phyloP scores from a whole-genome alignment of 2,113 vertebrate genomes.

The Sylvia atricapilla region DNA sequence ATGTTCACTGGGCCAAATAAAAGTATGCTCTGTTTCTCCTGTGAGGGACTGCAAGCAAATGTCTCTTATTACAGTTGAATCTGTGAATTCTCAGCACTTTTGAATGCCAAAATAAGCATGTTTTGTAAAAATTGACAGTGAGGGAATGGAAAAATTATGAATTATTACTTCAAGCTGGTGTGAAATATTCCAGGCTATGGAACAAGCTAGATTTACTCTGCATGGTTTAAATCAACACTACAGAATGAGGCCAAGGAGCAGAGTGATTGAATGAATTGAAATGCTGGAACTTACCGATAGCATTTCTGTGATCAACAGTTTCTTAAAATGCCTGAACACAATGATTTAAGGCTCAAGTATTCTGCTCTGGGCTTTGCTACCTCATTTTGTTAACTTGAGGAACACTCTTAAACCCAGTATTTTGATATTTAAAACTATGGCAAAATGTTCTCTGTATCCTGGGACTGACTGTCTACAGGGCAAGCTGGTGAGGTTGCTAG shows the following conservation, averaged over 20 bases:
- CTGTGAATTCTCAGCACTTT: constrained; percentile 4
- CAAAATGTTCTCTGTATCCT: neutral
- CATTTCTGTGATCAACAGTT: neutral
- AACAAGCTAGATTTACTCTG: neutral
- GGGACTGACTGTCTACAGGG: neutral
- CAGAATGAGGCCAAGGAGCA: neutral
- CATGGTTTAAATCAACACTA: neutral
- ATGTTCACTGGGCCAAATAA: neutral
- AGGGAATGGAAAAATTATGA: constrained; percentile 30
- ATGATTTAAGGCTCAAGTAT: neutral
- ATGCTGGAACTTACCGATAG: neutral
- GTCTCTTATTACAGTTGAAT: neutral
- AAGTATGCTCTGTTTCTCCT: neutral
- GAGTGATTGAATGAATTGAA: neutral
- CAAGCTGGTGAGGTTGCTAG: neutral
- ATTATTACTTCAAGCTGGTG: constrained; percentile 46
- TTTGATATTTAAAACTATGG: neutral
- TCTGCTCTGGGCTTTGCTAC: neutral
- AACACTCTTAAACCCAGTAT: neutral
- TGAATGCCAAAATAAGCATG: constrained; percentile 19
- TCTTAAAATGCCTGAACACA: neutral
- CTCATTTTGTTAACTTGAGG: neutral
- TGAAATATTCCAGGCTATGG: constrained; percentile 8
- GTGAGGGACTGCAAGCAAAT: neutral
- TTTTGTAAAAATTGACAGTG: constrained; percentile 10